These are phyloP conservation scores for Leucania comma DNA, from an alignment of 2,888 invertebrate genomes.

Conservation along the genomic window DNA sequence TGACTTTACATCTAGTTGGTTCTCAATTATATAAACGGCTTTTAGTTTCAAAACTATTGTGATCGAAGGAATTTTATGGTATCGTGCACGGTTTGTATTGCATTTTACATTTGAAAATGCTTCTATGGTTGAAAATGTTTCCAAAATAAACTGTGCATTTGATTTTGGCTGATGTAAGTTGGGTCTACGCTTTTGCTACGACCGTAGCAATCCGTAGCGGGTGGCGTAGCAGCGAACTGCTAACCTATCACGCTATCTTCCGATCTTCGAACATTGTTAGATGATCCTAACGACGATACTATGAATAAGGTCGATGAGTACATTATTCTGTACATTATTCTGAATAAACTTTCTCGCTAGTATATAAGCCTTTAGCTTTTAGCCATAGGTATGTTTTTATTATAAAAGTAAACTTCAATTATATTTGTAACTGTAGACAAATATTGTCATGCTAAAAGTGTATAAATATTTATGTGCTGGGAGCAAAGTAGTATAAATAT, in stretches of 20 bases:
- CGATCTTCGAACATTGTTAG: constrained; percentile 15
- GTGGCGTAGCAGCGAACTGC: constrained; percentile 26
- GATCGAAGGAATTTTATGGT: constrained; percentile 24
- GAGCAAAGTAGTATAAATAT: constrained; percentile 45
- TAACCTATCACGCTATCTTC: constrained; percentile 19
- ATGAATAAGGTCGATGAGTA: constrained; percentile 43
- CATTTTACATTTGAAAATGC: constrained; percentile 3
- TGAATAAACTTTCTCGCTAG: background rate
- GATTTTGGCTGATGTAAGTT: background rate
- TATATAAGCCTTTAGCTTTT: constrained; percentile 1
- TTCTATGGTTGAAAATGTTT: background rate
- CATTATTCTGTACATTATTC: constrained; percentile 4
- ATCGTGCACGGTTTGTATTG: constrained; percentile 24
- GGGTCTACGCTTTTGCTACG: constrained; percentile 45
- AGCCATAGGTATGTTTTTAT: constrained; percentile 16
- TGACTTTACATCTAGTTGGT: too few species aligned
- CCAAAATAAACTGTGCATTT: background rate
- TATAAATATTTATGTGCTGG: constrained; percentile 53
- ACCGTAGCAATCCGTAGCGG: constrained; percentile 34
- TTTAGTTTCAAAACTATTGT: constrained; percentile 42
- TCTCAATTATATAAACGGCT: constrained; percentile 9
- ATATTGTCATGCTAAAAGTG: constrained; percentile 40
- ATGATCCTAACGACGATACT: constrained; percentile 2
- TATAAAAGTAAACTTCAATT: constrained; percentile 18
- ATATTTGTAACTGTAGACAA: constrained; percentile 34